Evolutionary conservation across 2,888 invertebrate genomes (phyloP), one percentile per base, ranked within the genome.

Genomic region (Parnassius smintheus): DNA sequence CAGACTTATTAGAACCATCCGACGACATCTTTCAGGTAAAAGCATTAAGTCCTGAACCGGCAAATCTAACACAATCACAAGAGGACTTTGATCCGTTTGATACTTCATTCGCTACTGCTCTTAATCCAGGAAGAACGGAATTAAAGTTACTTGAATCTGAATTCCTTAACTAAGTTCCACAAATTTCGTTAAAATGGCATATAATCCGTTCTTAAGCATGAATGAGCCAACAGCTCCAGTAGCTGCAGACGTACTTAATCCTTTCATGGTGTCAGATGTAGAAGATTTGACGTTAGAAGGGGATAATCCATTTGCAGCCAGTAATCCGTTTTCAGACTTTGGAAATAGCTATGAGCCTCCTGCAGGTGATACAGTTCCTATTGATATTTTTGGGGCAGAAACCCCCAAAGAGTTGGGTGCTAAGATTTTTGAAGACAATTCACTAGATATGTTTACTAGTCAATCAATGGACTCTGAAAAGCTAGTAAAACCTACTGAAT

Each of bases 161-260:
- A 81, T 91, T 97, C 73, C 71, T 91, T 70, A 81, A 82, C 56
- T 80, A 65, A 70, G 48, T 60, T 42, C 41, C 55, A 51, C 11
- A 41, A 45, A 65, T 18, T 55, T 62, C 49, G 45, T 7, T 52
- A 93, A 78, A 68, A 95, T 95, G 95, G 96, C 95, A 54, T 88
- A 75, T 56, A 97, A 96, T 92, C 97, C 97, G 25, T 97, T 97
- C 79, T 86, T 97, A 61, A 95, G 96, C 90, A 93, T 93, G 80
- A 95, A 94, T 67, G 96, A 96, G 73, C 93, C 93, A 58, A 80
- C 85, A 2, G 89, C 92, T 42, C 85, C 92, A 4, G 87, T 91
- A 45, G 83, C 91, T 11, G 80, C 92, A 2, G 90, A 92, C 46
- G 92, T 91, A 51, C 92, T 94, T 2, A 95, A 96, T 83, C 96